Evolutionary conservation across 2,797 vertebrate species (phyloP).

Genomic region (Tauraco hartlaubi): DNA sequence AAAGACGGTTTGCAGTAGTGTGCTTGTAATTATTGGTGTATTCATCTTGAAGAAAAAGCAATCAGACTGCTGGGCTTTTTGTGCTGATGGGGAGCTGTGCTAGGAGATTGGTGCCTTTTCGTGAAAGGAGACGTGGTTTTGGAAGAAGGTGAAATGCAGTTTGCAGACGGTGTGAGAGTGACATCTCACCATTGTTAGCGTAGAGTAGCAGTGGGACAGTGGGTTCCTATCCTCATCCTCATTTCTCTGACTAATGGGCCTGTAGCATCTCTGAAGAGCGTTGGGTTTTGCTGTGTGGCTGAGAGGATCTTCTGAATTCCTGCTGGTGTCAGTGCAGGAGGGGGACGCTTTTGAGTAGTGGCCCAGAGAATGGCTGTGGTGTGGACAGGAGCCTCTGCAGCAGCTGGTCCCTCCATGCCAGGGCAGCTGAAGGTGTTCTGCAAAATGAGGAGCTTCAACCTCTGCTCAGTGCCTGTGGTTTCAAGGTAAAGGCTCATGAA

Average conservation of each 20-base stretch:
- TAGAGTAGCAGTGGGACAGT: background rate
- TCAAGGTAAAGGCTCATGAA: background rate
- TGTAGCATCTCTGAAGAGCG: background rate
- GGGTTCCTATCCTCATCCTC: background rate
- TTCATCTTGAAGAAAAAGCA: background rate
- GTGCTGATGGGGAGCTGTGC: background rate
- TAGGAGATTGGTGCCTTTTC: background rate
- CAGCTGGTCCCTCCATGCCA: background rate
- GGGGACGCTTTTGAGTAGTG: background rate
- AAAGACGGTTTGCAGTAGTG: background rate
- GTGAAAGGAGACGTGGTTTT: background rate
- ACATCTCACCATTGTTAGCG: fast-evolving
- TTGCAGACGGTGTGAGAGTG: background rate
- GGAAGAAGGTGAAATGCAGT: background rate
- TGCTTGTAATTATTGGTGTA: background rate
- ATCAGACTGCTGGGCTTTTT: background rate
- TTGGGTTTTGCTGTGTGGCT: background rate
- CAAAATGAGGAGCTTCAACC: fast-evolving
- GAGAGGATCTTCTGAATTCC: background rate
- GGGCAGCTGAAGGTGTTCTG: background rate
- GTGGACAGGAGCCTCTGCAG: background rate
- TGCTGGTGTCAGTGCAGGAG: background rate
- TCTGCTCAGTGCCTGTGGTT: background rate
- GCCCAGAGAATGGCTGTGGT: no score
- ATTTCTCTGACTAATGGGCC: background rate